Conservation (phyloP, 2,888 invertebrate genomes). For the Pherbina coryleti region DNA sequence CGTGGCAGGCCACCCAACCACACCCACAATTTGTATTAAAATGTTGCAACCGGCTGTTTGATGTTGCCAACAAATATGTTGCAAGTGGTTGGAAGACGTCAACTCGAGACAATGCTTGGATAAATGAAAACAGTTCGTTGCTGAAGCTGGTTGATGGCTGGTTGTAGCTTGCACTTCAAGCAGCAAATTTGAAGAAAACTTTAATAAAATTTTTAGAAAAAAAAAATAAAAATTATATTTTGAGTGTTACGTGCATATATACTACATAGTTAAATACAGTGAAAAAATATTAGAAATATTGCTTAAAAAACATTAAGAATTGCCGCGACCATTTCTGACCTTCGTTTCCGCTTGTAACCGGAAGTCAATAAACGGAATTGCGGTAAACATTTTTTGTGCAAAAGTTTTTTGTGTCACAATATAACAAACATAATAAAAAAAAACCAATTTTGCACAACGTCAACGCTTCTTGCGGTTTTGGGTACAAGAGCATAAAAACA, state of each 20-base stretch:
- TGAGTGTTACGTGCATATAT: too few species aligned
- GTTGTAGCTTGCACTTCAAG: not conserved
- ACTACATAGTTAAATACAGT: not conserved
- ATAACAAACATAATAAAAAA: not conserved
- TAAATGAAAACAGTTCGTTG: constrained; percentile 16
- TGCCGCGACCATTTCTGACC: not conserved
- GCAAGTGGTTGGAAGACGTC: not conserved
- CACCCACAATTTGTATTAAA: not conserved
- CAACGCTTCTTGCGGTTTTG: constrained; percentile 9
- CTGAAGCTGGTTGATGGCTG: constrained; percentile 12
- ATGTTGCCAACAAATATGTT: constrained; percentile 11
- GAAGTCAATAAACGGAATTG: not conserved
- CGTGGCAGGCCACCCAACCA: not conserved
- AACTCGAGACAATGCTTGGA: not conserved
- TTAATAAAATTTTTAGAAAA: not conserved
- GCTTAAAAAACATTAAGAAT: not conserved
- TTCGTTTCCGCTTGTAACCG: not conserved
- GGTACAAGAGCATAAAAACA: not conserved
- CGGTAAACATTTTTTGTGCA: not conserved
- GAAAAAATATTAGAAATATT: not conserved
- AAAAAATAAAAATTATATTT: not conserved
- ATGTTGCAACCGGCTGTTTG: constrained; percentile 14
- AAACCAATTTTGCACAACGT: not conserved
- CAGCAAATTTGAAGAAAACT: not conserved
- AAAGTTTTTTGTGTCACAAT: not conserved